Conservation (phyloP, 2,797 vertebrate genomes). For the Eospalax fontanierii region DNA sequence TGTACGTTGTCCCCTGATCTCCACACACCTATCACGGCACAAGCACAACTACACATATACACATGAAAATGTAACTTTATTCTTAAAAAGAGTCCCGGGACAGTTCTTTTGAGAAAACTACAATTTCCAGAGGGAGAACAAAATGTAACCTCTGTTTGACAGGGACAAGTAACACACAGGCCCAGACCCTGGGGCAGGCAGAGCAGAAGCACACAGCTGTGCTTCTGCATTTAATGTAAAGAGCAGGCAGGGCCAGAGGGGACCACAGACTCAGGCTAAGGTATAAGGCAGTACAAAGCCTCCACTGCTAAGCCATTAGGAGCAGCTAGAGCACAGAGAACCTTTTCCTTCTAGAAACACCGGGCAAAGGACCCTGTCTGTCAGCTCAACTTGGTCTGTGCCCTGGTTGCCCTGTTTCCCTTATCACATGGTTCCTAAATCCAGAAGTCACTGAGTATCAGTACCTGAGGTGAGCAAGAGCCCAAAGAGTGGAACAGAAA, state of each 20-base stretch:
- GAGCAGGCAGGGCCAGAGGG: background rate
- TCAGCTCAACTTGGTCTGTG: background rate
- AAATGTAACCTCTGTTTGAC: background rate
- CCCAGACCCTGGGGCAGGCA: background rate
- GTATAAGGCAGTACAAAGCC: background rate
- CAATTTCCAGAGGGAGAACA: accelerated
- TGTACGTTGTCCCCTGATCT: background rate
- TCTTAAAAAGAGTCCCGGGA: background rate
- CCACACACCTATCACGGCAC: background rate
- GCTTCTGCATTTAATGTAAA: background rate
- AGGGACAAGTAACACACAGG: background rate
- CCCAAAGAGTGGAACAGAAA: background rate
- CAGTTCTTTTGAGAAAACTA: no score
- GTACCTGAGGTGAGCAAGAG: background rate
- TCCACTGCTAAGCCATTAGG: background rate
- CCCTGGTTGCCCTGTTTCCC: background rate
- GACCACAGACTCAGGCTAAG: background rate
- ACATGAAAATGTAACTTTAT: no score
- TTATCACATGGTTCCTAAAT: background rate
- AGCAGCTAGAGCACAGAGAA: background rate
- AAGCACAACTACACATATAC: no score
- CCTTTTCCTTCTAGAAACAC: background rate
- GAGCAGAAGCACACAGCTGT: background rate
- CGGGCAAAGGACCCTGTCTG: background rate
- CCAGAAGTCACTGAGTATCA: background rate